Evolutionary conservation across 1,140 invertebrate species (phyloP).

Genomic region (Macrobrachium rosenbergii): DNA sequence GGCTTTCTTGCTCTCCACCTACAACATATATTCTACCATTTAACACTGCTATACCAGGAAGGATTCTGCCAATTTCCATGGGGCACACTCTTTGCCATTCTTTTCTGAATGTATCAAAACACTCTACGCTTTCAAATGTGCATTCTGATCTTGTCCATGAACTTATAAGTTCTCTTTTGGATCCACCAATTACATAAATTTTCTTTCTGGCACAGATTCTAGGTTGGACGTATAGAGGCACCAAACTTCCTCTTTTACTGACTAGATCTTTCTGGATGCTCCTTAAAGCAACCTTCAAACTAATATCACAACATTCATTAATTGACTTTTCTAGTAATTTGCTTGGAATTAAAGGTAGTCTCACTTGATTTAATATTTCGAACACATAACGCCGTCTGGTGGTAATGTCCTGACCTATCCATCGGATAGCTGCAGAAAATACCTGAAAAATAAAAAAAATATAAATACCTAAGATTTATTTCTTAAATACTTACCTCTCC

Average conservation of each 20-base stretch:
- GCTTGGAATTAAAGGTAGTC: conserved; percentile 87
- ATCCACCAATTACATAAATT: conserved; percentile 92
- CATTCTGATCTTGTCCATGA: conserved; percentile 69
- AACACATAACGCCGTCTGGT: conserved; percentile 87
- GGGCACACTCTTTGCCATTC: conserved; percentile 84
- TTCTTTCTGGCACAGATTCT: conserved; percentile 87
- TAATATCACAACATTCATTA: conserved; percentile 84
- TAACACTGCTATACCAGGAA: conserved; percentile 90
- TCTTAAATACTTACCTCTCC: too few species aligned
- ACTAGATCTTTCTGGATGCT: conserved; percentile 80
- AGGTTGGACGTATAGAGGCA: conserved; percentile 82
- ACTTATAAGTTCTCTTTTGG: conserved; percentile 82
- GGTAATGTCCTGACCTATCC: conserved; percentile 88
- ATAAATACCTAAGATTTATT: neutral
- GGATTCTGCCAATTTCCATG: conserved; percentile 88
- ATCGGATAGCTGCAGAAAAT: conserved; percentile 89
- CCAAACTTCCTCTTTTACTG: conserved; percentile 82
- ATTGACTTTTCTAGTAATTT: conserved; percentile 85
- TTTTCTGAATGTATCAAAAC: conserved; percentile 85
- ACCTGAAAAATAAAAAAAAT: conserved; percentile 74
- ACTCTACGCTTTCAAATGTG: conserved; percentile 79
- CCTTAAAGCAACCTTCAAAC: conserved; percentile 71
- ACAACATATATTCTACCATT: conserved; percentile 92
- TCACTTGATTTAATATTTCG: conserved; percentile 86
- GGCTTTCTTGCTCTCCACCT: conserved; percentile 90